A percentile compares a stretch with the other conserved stretches of the same genome.
These are phyloP conservation scores for Dryadula phaetusa DNA, from an alignment of 2,888 invertebrate species.

Conservation along the genomic window DNA sequence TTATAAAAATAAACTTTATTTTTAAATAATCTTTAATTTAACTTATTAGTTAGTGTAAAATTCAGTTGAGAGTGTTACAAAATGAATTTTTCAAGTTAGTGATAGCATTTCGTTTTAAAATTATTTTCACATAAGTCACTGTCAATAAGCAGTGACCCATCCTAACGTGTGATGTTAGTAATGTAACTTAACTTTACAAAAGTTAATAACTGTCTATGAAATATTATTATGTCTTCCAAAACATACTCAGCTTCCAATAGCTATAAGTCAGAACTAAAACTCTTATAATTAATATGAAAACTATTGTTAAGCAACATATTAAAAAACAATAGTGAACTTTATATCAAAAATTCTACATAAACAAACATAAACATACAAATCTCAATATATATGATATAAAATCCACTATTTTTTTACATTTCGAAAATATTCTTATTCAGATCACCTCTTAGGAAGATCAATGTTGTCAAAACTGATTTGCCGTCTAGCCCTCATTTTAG, in stretches of 20 bases:
- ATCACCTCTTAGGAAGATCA: slow-evolving; percentile 78
- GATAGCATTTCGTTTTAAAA: neutral
- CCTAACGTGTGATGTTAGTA: neutral
- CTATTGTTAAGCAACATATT: neutral
- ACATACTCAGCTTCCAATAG: slow-evolving; percentile 10
- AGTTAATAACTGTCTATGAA: neutral
- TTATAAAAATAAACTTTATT: no score
- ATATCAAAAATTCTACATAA: neutral
- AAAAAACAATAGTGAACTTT: neutral
- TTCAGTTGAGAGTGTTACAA: neutral
- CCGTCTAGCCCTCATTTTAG: slow-evolving; percentile 81
- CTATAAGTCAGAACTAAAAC: slow-evolving; percentile 10
- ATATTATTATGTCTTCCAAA: neutral
- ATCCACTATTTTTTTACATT: neutral
- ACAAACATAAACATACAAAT: neutral
- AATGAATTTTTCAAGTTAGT: neutral
- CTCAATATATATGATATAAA: neutral
- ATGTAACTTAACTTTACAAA: neutral
- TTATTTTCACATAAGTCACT: neutral
- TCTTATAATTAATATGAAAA: neutral
- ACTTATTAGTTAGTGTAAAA: no score
- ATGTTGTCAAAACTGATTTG: slow-evolving; percentile 86
- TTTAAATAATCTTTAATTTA: no score
- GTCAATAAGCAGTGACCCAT: neutral
- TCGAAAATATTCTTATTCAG: slow-evolving; percentile 33